A percentile compares a stretch with the other conserved stretches of the same genome.
phyloP scores from a whole-genome alignment of 2,888 invertebrate genomes.

The Pycnomerus fuliginosus region DNA sequence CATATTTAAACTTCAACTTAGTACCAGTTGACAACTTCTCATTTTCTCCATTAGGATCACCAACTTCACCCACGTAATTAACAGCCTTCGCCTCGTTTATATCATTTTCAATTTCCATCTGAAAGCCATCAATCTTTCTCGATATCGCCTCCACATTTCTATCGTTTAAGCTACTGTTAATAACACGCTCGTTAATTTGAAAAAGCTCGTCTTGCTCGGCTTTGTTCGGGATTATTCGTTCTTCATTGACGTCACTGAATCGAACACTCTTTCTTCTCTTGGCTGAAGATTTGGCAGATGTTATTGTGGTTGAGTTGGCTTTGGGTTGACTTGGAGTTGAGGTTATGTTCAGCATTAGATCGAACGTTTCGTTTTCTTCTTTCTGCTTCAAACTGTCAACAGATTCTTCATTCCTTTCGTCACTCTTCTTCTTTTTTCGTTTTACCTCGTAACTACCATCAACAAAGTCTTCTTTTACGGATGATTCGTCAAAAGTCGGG shows the following conservation, averaged over 20 bases:
- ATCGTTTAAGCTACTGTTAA: slow-evolving; percentile 26
- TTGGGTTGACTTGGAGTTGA: slow-evolving; percentile 29
- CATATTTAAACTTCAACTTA: slow-evolving; percentile 42
- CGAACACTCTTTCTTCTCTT: slow-evolving; percentile 32
- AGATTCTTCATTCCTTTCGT: slow-evolving; percentile 1
- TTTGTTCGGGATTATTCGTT: slow-evolving; percentile 41
- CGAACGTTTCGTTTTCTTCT: not conserved
- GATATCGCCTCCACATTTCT: slow-evolving; percentile 40
- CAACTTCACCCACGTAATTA: slow-evolving; percentile 37
- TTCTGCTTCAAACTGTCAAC: not conserved
- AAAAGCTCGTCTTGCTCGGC: slow-evolving; percentile 31
- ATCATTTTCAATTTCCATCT: slow-evolving; percentile 51
- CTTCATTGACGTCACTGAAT: slow-evolving; percentile 41
- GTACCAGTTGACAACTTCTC: slow-evolving; percentile 37
- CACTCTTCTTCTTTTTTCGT: slow-evolving; percentile 13
- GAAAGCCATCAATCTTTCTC: slow-evolving; percentile 43
- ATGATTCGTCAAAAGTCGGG: slow-evolving; percentile 23
- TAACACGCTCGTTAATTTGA: slow-evolving; percentile 28
- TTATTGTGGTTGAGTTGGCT: slow-evolving; percentile 13
- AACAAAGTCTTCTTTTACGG: not conserved
- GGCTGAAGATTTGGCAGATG: slow-evolving; percentile 9
- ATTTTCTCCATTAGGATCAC: slow-evolving; percentile 37
- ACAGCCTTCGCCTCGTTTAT: slow-evolving; percentile 44
- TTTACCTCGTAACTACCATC: slow-evolving; percentile 8
- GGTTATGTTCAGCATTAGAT: slow-evolving; percentile 19